Percentiles rank a stretch among this genome's conserved stretches.
Evolutionary conservation across 2,888 invertebrate genomes (phyloP).

Genomic region (Notodonta dromedarius): DNA sequence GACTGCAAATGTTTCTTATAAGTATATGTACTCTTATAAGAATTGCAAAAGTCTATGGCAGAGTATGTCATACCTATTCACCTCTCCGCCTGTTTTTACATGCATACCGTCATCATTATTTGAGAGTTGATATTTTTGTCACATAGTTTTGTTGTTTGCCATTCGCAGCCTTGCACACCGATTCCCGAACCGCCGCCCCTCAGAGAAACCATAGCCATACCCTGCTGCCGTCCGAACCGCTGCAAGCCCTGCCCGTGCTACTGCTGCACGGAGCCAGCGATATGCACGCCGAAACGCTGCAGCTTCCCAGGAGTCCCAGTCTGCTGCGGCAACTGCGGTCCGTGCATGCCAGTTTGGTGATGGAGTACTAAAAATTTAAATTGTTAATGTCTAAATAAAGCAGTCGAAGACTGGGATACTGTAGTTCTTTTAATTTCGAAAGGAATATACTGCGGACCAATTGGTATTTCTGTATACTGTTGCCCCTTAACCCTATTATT

Average conservation of each 20-base stretch:
- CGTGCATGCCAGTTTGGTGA: constrained; percentile 78
- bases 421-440: not conserved
- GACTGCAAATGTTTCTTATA: too few species aligned
- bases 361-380: constrained; percentile 19
- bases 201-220: constrained; percentile 74
- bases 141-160: constrained; percentile 6
- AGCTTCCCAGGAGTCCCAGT: constrained; percentile 74
- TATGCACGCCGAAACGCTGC: constrained; percentile 70
- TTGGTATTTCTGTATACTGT: too few species aligned
- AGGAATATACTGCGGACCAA: too few species aligned
- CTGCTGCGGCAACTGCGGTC: constrained; percentile 66
- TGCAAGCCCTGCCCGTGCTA: constrained; percentile 84
- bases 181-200: constrained; percentile 52
- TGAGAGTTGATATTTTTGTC: not conserved
- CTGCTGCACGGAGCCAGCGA: constrained; percentile 72
- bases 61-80: too few species aligned
- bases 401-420: not conserved
- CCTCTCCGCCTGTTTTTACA: too few species aligned
- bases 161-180: constrained; percentile 53
- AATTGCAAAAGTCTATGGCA: too few species aligned
- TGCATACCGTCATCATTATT: too few species aligned
- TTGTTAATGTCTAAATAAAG: constrained; percentile 6
- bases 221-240: constrained; percentile 78
- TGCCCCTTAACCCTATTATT: too few species aligned
- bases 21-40: too few species aligned